Percentiles rank a stretch among this genome's conserved stretches.
Conservation (phyloP, 2,888 invertebrate genomes). For the Stenodema calcarata region DNA sequence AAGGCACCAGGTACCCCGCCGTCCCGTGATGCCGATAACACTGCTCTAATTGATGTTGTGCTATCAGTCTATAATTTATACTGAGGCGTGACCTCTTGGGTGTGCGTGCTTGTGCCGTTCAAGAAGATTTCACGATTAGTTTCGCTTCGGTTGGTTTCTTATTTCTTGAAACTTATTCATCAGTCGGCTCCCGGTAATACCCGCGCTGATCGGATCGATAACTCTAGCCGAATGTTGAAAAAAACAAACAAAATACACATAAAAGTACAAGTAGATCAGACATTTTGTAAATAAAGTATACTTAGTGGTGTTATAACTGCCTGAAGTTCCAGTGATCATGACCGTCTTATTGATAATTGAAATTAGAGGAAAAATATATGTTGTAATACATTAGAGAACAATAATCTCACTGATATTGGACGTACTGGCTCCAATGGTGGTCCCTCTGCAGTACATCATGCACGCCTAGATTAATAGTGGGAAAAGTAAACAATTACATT, state of each 20-base stretch:
- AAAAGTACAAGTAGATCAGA: not conserved
- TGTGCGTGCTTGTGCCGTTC: conserved; percentile 31
- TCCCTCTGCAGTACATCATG: too few species aligned
- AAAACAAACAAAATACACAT: not conserved
- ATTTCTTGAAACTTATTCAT: conserved; percentile 24
- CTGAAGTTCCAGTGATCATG: too few species aligned
- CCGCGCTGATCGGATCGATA: not conserved
- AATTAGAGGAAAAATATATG: too few species aligned
- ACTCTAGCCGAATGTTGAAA: not conserved
- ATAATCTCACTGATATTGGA: too few species aligned
- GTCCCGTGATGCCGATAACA: conserved; percentile 10
- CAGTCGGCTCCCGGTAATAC: not conserved
- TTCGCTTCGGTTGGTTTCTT: conserved; percentile 2
- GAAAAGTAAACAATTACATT: too few species aligned
- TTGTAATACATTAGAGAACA: too few species aligned
- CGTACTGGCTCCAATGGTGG: too few species aligned
- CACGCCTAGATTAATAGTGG: too few species aligned
- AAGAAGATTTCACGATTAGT: conserved; percentile 22
- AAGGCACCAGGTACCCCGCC: not conserved
- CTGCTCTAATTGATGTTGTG: conserved; percentile 13
- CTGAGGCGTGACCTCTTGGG: conserved; percentile 1
- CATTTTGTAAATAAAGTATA: too few species aligned
- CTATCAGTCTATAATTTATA: conserved; percentile 17
- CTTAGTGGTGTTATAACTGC: too few species aligned
- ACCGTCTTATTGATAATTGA: too few species aligned